These are phyloP conservation scores for Oreamnos americanus DNA, from an alignment of 2,113 vertebrate species.

Conservation along the genomic window DNA sequence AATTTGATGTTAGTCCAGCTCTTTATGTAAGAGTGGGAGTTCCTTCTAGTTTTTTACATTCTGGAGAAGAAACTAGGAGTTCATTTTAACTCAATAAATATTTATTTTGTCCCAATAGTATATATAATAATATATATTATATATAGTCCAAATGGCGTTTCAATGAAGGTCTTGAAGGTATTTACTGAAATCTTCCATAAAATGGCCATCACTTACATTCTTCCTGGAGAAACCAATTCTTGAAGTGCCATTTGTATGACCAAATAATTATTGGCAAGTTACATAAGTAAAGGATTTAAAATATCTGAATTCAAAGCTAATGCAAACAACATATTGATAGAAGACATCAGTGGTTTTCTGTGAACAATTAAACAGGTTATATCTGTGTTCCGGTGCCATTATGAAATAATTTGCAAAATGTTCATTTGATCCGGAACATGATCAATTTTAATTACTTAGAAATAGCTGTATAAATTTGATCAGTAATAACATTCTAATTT, in stretches of 20 bases:
- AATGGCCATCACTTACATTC: background rate
- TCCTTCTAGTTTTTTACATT: background rate
- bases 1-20: background rate
- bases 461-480: background rate
- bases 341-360: background rate
- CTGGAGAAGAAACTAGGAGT: background rate
- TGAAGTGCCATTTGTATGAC: background rate
- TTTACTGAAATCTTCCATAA: background rate
- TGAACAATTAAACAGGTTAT: background rate
- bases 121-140: background rate
- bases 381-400: background rate
- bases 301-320: background rate
- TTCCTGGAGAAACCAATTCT: background rate
- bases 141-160: background rate
- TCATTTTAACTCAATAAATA: background rate
- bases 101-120: background rate
- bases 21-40: background rate
- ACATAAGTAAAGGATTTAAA: background rate
- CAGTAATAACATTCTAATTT: conserved; percentile 7
- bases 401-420: background rate
- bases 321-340: background rate
- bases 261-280: background rate
- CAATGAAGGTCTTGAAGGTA: background rate
- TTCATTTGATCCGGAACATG: background rate
- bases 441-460: conserved; percentile 21